Percentiles rank a stretch among this genome's conserved stretches.
These are phyloP conservation scores for Myotis brandtii DNA, from an alignment of 2,113 vertebrate genomes.

Conservation along the genomic window DNA sequence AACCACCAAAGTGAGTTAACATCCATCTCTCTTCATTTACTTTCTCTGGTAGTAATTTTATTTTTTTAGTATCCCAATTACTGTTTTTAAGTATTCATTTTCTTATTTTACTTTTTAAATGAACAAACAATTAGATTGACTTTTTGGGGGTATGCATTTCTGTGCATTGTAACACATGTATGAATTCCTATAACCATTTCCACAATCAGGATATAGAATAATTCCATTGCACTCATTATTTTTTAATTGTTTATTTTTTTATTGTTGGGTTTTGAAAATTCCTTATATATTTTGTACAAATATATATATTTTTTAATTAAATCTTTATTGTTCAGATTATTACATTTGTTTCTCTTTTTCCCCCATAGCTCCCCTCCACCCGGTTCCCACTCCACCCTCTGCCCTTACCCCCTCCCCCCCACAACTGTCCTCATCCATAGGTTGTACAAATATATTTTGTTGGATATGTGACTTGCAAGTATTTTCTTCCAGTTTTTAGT, in stretches of 20 bases:
- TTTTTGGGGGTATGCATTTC: not conserved
- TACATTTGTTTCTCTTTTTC: too few species aligned
- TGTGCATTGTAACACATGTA: not conserved
- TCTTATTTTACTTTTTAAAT: constrained; percentile 28
- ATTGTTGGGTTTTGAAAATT: not conserved
- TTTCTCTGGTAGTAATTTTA: not conserved
- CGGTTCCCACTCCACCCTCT: too few species aligned
- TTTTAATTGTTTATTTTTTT: not conserved
- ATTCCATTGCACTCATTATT: not conserved
- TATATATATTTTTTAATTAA: not conserved
- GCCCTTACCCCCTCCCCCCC: too few species aligned
- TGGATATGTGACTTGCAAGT: not conserved
- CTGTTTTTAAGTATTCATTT: not conserved
- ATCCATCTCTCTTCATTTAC: not conserved
- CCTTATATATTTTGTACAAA: not conserved
- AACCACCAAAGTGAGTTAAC: not conserved
- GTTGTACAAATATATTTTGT: not conserved
- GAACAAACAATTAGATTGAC: not conserved
- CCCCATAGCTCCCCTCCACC: too few species aligned
- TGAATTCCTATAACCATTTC: not conserved
- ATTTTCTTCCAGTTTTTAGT: not conserved
- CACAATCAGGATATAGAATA: not conserved
- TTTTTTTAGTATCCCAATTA: not conserved
- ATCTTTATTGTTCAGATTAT: too few species aligned
- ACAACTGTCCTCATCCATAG: too few species aligned